Base-by-base conservation (phyloP, 2,113 vertebrate species). In the Thinocorus orbignyianus region DNA sequence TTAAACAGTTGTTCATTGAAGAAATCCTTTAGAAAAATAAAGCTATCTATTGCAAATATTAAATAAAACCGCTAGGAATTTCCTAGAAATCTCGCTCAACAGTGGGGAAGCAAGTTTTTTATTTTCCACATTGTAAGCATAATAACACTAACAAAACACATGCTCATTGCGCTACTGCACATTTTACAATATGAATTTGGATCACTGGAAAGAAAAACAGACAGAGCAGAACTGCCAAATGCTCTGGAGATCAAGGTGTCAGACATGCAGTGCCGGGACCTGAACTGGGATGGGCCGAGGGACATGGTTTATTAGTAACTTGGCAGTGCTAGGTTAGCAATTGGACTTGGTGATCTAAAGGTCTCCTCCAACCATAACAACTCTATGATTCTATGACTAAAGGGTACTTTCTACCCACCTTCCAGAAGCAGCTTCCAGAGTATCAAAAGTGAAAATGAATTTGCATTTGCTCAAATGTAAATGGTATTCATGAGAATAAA, bases 31-130 rank as follows among this genome's bases (percentile, higher is more conserved):
- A 77, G 64, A 93, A 86, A 54, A 41, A 73, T 30, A 73, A 82
- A 94, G 70, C 65, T 74, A 69, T 51, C 58, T 90, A 92, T 60
- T 89, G 51, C 88, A 92, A 94, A 41, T 60, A 68, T 89, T 97
- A 96, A 96, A 89, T 87, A 96, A 95, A 95, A 71, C 69, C 72
- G 81, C 37, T 61, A 86, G 39, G 71, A 85, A 69, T 88, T 94
- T 91, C 83, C 76, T 77, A 90, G 73, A 89, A 88, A 97, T 87
- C 77, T 71, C 4, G 3, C 52, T 85, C 22, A 96, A 76, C 81
- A 81, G 88, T 68, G 87, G 86, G 82, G 82, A 95, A 92, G 55
- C 24, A 60, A 85, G 62, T 55, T 90, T 54, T 92, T 94, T 93
- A 71, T 93, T 96, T 95, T 92, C 71, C 24, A 90, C 77, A 81